Base-by-base conservation (phyloP, 2,113 vertebrate species). In the Oryctolagus cuniculus region DNA sequence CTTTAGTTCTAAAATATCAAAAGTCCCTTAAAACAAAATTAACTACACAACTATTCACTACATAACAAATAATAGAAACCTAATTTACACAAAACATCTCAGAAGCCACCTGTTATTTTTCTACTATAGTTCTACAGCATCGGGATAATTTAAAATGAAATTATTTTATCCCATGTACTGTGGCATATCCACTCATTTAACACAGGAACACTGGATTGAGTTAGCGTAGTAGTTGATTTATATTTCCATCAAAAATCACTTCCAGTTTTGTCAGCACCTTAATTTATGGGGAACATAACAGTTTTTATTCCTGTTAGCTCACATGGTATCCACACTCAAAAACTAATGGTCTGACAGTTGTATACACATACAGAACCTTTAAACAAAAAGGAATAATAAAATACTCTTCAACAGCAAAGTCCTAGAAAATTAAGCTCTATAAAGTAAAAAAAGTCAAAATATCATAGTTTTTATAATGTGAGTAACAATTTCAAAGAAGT, bases 401-500 rank as follows among this genome's bases (percentile, higher is more conserved):
- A 78, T 31, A 6, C 5, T 1, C 75, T 72, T 77, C 36, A 22
- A 72, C 25, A 73, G 29, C 8, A 70, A 92, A 81, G 24, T 10
- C 51, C 10, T 80, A 38, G 13, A 77, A 90, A 81, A 89, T 53
- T 64, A 89, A 91, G 25, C 3, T 38, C 51, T 74, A 53, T 79
- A 81, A 92, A 58, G 7, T 92, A 10, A 82, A 0, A 91, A 19
- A 34, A 74, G 77, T 44, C 44, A 44, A 44, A 44, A 44, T 17
- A 24, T 89, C 44, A 10, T 51, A 12, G 34, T 44, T 73, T 77
- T 34, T 55, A 36, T 49, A 7, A 69, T 79, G 87, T 10, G 82
- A 67, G 36, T 51, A 95, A 73, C 34, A 66, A 89, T 89, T 34
- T 87, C 29, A 70, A 92, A 86, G 51, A 87, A 19, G 27, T 75